Evolutionary conservation across 2,797 vertebrate species (phyloP), one percentile per base, ranked within the genome.

Genomic region (Myiothlypis chrysogaster): DNA sequence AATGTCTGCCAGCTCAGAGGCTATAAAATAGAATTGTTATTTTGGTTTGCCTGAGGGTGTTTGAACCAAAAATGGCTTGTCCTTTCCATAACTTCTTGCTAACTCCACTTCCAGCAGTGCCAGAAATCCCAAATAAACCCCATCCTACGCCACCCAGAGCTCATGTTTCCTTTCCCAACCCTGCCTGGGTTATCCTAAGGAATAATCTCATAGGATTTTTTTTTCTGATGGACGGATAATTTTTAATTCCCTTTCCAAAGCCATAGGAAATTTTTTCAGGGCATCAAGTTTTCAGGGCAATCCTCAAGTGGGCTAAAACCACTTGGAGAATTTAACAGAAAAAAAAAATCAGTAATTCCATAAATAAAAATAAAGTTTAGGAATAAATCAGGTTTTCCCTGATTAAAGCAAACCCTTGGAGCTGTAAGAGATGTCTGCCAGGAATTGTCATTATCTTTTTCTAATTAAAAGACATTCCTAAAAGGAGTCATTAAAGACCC

Each of bases 91-190:
- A 78, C 27, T 49, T 49, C 25, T 27, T 49, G 49, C 49, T 6
- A 27, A 10, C 25, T 49, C 49, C 32, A 1, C 10, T 30, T n/a
- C 50, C 4, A 43, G 3, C 41, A 12, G 41, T 16, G 27, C 41
- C 43, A 44, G 8, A 23, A 79, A 66, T 15, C 43, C 46, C 28
- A 44, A 43, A 80, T 1, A 43, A 82, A 30, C 10, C n/a, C 35
- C 66, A 16, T 6, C 24, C 49, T 3, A 4, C 2, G 24, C 44
- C 22, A 1, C 8, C 3, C 2, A 43, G 12, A 28, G 53, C 1
- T 20, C 3, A 1, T n/a, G 2, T 12, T 27, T 41, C 34, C n/a
- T 15, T 27, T 11, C 47, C 55, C 6, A 50, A 35, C 72, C 46
- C n/a, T 64, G 32, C 43, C 18, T 56, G 66, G 27, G 32, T 65